phyloP scores from a whole-genome alignment of 1,140 invertebrate species.

The Heliothis virescens region DNA sequence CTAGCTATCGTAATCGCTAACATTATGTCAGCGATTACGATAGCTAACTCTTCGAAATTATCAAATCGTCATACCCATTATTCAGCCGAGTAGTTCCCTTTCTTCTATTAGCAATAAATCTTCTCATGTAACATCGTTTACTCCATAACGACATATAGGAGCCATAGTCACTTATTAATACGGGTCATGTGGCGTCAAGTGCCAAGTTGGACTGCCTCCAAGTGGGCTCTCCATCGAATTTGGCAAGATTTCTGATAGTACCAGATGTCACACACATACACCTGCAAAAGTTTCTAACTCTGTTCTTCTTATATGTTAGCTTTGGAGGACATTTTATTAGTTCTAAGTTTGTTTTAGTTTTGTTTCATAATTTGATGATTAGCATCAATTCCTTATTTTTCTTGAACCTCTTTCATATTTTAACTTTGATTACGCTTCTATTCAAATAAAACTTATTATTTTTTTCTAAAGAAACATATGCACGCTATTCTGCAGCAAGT shows the following conservation, averaged over 20 bases:
- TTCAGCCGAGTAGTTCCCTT: not conserved
- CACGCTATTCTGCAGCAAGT: too few species aligned
- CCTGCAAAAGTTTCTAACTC: slow-evolving; percentile 38
- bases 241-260: slow-evolving; percentile 65
- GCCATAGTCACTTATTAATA: slow-evolving; percentile 67
- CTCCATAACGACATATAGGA: slow-evolving; percentile 22
- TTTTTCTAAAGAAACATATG: too few species aligned
- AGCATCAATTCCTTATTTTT: not conserved
- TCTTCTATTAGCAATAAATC: slow-evolving; percentile 22
- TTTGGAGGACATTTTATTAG: slow-evolving; percentile 28
- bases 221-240: slow-evolving; percentile 66
- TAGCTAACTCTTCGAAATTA: too few species aligned
- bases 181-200: slow-evolving; percentile 60
- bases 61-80: too few species aligned
- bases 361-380: not conserved
- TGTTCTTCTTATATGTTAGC: slow-evolving; percentile 5
- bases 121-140: slow-evolving; percentile 29
- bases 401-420: not conserved
- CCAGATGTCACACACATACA: slow-evolving; percentile 64
- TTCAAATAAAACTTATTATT: too few species aligned
- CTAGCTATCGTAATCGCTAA: too few species aligned
- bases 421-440: too few species aligned
- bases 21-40: too few species aligned
- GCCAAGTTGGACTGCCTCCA: slow-evolving; percentile 70
- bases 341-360: not conserved